Base-by-base conservation (phyloP, 2,797 vertebrate genomes). In the Capromys pilorides region DNA sequence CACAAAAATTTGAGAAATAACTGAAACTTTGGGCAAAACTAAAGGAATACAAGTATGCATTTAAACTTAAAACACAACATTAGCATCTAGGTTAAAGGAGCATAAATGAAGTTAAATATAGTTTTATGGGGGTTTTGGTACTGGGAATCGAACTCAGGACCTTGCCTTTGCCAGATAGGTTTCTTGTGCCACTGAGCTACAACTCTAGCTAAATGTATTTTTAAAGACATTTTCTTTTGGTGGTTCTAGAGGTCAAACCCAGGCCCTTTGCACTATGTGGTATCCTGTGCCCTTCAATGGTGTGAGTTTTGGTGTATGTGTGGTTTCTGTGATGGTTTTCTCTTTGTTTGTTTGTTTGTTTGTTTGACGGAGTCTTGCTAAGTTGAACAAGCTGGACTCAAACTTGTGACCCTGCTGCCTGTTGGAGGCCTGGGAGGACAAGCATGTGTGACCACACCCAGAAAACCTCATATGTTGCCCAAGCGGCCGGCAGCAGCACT, bases 11-110 rank as follows among this genome's bases (percentile, higher is more conserved):
- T 73, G 7, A 31, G 24, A 88, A 88, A 92, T 79, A 41, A 41
- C 26, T 90, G 19, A 96, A 95, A 57, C 45, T 80, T 13, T n/a
- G 33, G 24, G 14, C 45, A 80, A 88, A 82, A 75, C 39, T 89
- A 86, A 92, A 79, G 57, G 13, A 93, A 91, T 64, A 88, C 10
- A 69, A 80, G 24, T 54, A 6, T 49, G 21, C 36, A 86, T 24
- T 89, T 80, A 81, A 81, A 64, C 26, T 71, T 90, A 49, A 94
- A 90, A 78, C 78, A 67, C 2, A 51, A 45, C 11, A 79, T 57
- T 83, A 83, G 26, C 62, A 79, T 73, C 82, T 59, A 66, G 11
- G 28, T 91, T 84, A 36, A 16, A 28, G 94, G n/a, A 80, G 45
- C 54, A 19, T 86, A 87, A 88, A 66, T 51, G 24, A 49, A 59